Evolutionary conservation across 2,797 vertebrate genomes (phyloP).

Genomic region (Micropoecilia bifurca): DNA sequence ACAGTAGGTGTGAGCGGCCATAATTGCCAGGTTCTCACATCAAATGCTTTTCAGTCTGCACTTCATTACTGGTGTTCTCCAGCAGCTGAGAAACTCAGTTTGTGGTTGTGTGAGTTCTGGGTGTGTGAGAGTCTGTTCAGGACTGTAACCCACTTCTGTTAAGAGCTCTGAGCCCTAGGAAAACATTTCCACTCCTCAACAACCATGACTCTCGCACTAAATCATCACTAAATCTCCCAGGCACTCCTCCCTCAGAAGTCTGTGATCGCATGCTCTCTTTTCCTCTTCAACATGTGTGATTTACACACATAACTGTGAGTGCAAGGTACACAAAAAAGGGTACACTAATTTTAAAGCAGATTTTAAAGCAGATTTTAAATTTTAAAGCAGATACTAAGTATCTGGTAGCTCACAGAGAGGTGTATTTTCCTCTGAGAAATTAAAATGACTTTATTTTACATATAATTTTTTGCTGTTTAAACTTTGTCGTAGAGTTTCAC

Average conservation of each 20-base stretch:
- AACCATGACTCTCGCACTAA: constrained; percentile 57
- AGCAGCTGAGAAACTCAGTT: constrained; percentile 46
- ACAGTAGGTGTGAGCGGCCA: constrained; percentile 34
- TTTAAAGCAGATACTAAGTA: background rate
- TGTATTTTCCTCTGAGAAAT: background rate
- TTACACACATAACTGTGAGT: constrained; percentile 1
- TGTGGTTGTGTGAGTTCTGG: constrained; percentile 43
- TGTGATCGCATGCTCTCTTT: constrained; percentile 27
- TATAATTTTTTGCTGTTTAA: background rate
- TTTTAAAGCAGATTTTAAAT: background rate
- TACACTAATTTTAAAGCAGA: background rate
- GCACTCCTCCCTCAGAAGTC: constrained; percentile 28
- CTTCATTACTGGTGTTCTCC: constrained; percentile 47
- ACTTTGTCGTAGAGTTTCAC: too few relatives aligned
- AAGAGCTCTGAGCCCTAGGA: constrained; percentile 58
- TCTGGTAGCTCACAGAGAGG: background rate
- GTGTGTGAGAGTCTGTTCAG: constrained; percentile 29
- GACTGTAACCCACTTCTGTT: constrained; percentile 39
- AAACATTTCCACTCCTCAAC: constrained; percentile 66
- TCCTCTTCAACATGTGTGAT: background rate
- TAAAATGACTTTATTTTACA: background rate
- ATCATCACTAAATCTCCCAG: constrained; percentile 60
- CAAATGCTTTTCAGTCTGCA: constrained; percentile 63
- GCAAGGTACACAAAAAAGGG: background rate
- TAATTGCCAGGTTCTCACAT: constrained; percentile 58